phyloP scores from a whole-genome alignment of 2,113 vertebrate genomes.

The Aegotheles bennettii region DNA sequence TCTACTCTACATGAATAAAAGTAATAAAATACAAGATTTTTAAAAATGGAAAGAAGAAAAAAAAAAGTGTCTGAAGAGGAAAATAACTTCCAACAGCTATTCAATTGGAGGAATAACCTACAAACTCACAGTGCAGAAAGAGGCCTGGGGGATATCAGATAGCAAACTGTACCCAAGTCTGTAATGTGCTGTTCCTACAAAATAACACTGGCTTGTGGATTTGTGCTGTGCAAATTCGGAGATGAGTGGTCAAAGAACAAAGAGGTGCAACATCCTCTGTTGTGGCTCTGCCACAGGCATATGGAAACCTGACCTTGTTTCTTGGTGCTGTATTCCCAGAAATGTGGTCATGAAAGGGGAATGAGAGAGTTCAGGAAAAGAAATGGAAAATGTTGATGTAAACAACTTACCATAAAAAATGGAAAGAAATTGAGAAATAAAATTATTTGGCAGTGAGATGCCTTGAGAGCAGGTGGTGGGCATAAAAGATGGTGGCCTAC shows the following conservation, averaged over 20 bases:
- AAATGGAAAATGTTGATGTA: background rate
- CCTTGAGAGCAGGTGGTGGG: background rate
- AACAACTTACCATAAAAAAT: background rate
- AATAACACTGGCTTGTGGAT: background rate
- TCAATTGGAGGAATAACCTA: background rate
- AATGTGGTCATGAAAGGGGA: background rate
- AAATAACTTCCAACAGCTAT: background rate
- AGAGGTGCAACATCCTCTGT: background rate
- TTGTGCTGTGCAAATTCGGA: background rate
- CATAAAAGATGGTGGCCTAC: background rate
- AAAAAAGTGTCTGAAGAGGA: background rate
- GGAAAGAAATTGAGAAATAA: background rate
- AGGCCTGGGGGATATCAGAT: background rate
- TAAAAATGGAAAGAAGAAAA: background rate
- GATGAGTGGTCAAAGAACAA: background rate
- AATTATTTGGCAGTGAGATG: background rate
- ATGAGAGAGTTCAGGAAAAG: background rate
- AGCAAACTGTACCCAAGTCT: background rate
- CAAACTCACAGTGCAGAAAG: background rate
- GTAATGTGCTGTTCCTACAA: background rate
- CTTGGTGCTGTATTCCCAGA: background rate
- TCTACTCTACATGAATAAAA: background rate
- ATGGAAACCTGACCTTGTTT: background rate
- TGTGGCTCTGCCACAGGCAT: rapidly evolving
- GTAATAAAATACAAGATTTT: background rate